Evolutionary conservation across 1,140 invertebrate genomes (phyloP), one percentile per base, ranked within the genome.

Genomic region (Pseudomyrmex pallidus): DNA sequence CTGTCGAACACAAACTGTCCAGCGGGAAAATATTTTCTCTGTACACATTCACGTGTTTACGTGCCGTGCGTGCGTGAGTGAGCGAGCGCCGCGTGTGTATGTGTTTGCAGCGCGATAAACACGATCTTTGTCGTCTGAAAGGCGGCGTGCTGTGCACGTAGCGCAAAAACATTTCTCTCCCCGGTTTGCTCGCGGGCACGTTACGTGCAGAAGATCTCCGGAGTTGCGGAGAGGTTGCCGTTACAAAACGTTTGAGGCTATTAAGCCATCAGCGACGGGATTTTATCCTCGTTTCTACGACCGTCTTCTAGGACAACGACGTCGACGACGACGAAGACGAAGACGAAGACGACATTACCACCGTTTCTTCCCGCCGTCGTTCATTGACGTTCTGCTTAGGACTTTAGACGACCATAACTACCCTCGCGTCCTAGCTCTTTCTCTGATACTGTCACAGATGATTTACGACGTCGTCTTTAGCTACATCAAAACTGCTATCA

Each of bases 191-290:
- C 5, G 68, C 57, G 61, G 77, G 78, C 78, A 88, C 70, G 80
- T 85, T 35, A 76, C 77, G 82, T 25, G 64, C 80, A 59, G 61
- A 80, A 62, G 70, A 77, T 74, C 86, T 17, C 35, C 35, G 50
- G 50, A 85, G 64, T 76, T 82, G 64, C 84, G 82, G 74, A 7
- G 35, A 89, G 83, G 76, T 66, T 77, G 66, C 72, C 85, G 70
- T 89, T 82, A 86, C 78, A 89, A 90, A 90, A 90, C 85, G 87
- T 85, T 52, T 62, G 85, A 84, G 70, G 74, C 87, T 70, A 88
- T 90, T 89, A 91, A 89, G 88, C 89, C 72, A 80, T 70, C 85
- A 76, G 85, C 84, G 74, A 61, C 77, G 82, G 84, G 86, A 90
- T 88, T 90, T 89, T 88, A 89, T 89, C 87, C 78, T 85, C 66